phyloP scores from a whole-genome alignment of 2,113 vertebrate species.

The Carassius auratus region DNA sequence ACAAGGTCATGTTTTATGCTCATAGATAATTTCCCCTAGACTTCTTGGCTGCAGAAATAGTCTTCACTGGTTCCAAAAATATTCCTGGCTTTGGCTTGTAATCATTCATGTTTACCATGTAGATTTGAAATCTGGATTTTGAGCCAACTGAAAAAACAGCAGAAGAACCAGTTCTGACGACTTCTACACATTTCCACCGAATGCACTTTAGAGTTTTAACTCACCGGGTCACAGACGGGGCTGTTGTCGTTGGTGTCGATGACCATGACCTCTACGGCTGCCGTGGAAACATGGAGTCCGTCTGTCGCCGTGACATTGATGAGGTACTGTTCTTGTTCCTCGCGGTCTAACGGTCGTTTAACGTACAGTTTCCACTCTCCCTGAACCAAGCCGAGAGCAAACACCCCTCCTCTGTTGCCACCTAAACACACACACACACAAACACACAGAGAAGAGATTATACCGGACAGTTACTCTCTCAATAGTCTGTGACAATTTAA shows the following conservation, averaged over 20 bases:
- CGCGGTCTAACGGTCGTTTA: slow-evolving; percentile 89
- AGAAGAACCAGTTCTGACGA: neutral
- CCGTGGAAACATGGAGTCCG: slow-evolving; percentile 90
- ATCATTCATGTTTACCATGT: neutral
- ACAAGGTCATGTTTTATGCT: slow-evolving; percentile 25
- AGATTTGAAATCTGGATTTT: slow-evolving; percentile 4
- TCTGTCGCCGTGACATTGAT: slow-evolving; percentile 95
- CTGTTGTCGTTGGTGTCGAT: slow-evolving; percentile 93
- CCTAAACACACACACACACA: slow-evolving; percentile 65
- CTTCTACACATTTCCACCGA: neutral
- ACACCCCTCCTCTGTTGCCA: slow-evolving; percentile 89
- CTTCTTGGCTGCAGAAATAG: neutral
- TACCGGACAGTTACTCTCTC: neutral
- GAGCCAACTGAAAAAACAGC: neutral
- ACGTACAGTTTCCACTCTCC: slow-evolving; percentile 97
- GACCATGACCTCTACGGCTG: slow-evolving; percentile 87
- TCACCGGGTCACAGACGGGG: slow-evolving; percentile 90
- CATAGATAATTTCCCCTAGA: neutral
- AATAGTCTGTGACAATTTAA: slow-evolving; percentile 28
- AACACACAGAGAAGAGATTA: neutral
- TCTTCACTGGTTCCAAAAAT: neutral
- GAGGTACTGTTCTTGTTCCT: slow-evolving; percentile 86
- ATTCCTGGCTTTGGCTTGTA: slow-evolving; percentile 6
- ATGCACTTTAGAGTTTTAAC: slow-evolving; percentile 24
- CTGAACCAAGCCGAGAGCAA: slow-evolving; percentile 91